A percentile compares a stretch with the other conserved stretches of the same genome.
These are phyloP conservation scores for Hippopotamus amphibius DNA, from an alignment of 2,113 vertebrate genomes.

Conservation along the genomic window DNA sequence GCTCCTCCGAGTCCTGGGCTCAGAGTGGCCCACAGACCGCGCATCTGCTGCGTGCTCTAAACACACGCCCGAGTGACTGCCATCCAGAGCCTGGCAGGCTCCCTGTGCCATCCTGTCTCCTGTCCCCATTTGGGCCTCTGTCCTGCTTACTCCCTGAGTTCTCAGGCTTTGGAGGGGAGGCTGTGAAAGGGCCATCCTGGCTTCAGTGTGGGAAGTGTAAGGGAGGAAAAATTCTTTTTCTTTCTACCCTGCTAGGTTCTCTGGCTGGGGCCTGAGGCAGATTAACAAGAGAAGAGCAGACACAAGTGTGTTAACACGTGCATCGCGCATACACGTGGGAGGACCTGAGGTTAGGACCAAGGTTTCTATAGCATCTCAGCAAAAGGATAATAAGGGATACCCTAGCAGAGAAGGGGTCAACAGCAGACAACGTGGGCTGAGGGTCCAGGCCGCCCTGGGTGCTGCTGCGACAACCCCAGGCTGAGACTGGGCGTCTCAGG, in stretches of 20 bases:
- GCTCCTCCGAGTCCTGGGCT: not conserved
- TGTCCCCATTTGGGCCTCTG: not conserved
- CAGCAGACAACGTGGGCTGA: no score
- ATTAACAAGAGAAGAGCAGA: not conserved
- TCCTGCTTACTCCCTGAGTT: not conserved
- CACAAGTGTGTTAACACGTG: not conserved
- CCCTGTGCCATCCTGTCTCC: not conserved
- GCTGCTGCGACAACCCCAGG: no score
- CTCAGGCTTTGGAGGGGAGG: not conserved
- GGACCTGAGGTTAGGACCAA: not conserved
- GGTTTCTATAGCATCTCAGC: not conserved
- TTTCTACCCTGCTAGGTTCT: not conserved
- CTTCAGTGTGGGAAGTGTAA: not conserved
- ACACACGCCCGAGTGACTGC: fast-evolving
- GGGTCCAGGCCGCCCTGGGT: no score
- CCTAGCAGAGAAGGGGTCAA: no score
- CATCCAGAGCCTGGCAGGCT: not conserved
- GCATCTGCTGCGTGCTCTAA: not conserved
- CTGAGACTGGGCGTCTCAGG: no score
- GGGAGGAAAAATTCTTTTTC: not conserved
- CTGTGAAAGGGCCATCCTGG: not conserved
- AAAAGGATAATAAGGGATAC: no score
- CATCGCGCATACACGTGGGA: fast-evolving
- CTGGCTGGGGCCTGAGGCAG: not conserved
- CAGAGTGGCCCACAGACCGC: not conserved